phyloP scores from a whole-genome alignment of 2,113 vertebrate genomes.

The Felis chaus region DNA sequence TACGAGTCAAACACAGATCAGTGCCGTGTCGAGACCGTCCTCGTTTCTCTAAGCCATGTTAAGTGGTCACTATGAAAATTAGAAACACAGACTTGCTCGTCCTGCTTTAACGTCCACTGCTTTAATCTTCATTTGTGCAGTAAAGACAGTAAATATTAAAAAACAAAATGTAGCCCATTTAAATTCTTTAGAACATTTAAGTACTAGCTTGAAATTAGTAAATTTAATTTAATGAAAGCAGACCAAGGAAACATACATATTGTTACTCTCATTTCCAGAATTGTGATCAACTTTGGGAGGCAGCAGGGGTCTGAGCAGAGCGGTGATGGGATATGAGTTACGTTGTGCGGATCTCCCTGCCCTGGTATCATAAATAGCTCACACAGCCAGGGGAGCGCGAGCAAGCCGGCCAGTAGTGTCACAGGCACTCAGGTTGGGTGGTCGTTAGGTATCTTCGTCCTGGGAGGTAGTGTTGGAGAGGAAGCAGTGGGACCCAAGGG shows the following conservation, averaged over 20 bases:
- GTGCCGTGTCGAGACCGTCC: rapidly evolving
- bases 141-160: background rate
- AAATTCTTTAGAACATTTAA: background rate
- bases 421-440: background rate
- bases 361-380: background rate
- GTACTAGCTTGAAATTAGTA: background rate
- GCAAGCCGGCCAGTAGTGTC: background rate
- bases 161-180: background rate
- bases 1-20: rapidly evolving
- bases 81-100: background rate
- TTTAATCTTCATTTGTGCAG: background rate
- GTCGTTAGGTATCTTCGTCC: rapidly evolving
- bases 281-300: background rate
- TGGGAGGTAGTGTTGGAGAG: background rate
- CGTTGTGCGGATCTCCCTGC: background rate
- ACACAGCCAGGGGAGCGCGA: background rate
- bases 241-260: background rate
- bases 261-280: background rate
- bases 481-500: background rate
- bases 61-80: background rate
- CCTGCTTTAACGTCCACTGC: no score
- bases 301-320: background rate
- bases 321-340: no score
- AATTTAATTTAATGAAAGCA: background rate
- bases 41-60: background rate